Percentiles rank a stretch among this genome's conserved stretches.
These are phyloP conservation scores for Heloderma charlesbogerti DNA, from an alignment of 2,113 vertebrate species.

Conservation along the genomic window DNA sequence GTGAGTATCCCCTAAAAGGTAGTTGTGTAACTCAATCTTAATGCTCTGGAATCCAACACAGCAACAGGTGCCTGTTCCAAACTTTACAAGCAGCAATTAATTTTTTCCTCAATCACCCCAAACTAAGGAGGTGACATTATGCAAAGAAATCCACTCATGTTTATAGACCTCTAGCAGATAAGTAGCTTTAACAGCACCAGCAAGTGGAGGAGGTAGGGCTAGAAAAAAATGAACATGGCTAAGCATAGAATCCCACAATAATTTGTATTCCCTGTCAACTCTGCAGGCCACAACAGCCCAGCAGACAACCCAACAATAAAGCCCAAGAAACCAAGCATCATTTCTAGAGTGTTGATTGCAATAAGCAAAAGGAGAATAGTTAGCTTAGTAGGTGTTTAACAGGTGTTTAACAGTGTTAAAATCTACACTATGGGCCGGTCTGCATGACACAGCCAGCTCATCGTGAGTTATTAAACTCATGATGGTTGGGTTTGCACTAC, in stretches of 20 bases:
- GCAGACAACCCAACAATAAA: background rate
- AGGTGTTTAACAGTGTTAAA: background rate
- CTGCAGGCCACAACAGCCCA: background rate
- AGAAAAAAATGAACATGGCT: background rate
- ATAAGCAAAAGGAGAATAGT: background rate
- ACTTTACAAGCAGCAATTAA: background rate
- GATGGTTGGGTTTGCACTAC: too few species aligned
- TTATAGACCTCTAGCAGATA: background rate
- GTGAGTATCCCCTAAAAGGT: too few species aligned
- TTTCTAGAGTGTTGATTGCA: background rate
- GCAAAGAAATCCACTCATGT: background rate
- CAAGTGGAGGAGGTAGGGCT: background rate
- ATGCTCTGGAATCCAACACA: background rate
- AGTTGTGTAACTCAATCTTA: background rate
- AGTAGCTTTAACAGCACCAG: background rate
- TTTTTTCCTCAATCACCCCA: background rate
- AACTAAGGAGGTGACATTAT: background rate
- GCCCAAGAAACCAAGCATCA: background rate
- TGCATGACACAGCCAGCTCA: too few species aligned
- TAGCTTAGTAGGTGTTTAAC: background rate
- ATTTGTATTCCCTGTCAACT: background rate
- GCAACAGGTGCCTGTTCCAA: background rate
- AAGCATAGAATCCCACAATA: background rate
- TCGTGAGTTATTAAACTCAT: too few species aligned
- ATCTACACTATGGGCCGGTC: background rate